Percentiles rank a stretch among this genome's conserved stretches.
Conservation (phyloP, 35 echinoderm and acorn worm genomes). For the Diadema setosum region DNA sequence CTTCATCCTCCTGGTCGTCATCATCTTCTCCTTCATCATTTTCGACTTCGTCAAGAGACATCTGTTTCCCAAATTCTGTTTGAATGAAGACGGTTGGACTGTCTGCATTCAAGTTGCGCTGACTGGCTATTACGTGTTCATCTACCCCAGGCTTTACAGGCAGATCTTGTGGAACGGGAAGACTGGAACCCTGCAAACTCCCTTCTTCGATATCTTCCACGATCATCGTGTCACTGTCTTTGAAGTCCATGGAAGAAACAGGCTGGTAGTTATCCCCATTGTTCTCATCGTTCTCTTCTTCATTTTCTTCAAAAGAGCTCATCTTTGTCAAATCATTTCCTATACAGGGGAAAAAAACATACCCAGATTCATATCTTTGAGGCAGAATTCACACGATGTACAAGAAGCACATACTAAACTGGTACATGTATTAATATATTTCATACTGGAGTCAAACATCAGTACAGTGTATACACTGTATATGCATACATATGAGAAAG, state of each 20-base stretch:
- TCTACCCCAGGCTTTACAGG: background rate
- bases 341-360: background rate
- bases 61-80: background rate
- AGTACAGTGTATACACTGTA: too few species aligned
- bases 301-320: background rate
- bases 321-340: background rate
- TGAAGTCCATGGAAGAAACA: background rate
- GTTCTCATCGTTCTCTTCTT: background rate
- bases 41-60: background rate
- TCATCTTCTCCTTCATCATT: background rate
- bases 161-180: background rate
- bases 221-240: background rate
- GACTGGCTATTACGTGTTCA: background rate
- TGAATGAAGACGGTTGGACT: background rate
- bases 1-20: background rate
- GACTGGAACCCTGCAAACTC: background rate
- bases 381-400: too few species aligned
- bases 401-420: too few species aligned
- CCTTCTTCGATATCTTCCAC: background rate
- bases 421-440: too few species aligned
- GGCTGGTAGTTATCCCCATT: background rate
- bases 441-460: too few species aligned
- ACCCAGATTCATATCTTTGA: too few species aligned
- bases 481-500: too few species aligned
- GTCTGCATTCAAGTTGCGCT: background rate